Base-by-base conservation (phyloP, 2,113 vertebrate genomes). In the Nerophis ophidion region DNA sequence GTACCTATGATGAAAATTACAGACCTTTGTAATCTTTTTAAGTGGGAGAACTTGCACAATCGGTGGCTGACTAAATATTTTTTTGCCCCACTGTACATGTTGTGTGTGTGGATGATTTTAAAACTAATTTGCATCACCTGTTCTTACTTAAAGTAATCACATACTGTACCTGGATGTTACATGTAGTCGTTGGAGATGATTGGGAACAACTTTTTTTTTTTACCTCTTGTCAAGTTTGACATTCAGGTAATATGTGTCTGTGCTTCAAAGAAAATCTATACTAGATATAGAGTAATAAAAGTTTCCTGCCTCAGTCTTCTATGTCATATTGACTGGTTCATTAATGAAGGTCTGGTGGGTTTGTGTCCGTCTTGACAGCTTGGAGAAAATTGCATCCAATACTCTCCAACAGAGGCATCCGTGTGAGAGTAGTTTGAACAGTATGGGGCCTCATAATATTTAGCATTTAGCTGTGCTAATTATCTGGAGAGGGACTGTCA, bases 381-480 rank as follows among this genome's bases (percentile, higher is more conserved):
- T 75, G 62, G 69, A 48, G 34, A 64, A 60, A 57, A 53, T 61
- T 48, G 45, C 45, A 62, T 55, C 48, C 60, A 47, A 33, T 63
- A 52, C 53, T 75, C 48, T 55, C 56, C 51, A 72, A 61, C 49
- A 60, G 65, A 69, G 63, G 62, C 65, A 74, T 42, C 55, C 34
- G 35, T 52, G 48, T 36, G 62, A 60, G 62, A 63, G 58, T 60
- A n/a, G 48, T 77, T 63, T 56, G 57, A 70, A 57, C 57, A 72
- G 57, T 69, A 63, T 60, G 7, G 48, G 49, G 60, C 66, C 60
- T 46, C 45, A 61, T 55, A 75, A 77, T 72, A 71, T 81, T 84
- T 81, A 72, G 59, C 65, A 65, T 71, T 82, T 69, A 66, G 57
- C 67, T 60, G 54, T 63, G 26, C 58, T 77, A 83, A 84, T 87